Conservation (phyloP, 2,888 invertebrate genomes). For the Eupithecia subfuscata region DNA sequence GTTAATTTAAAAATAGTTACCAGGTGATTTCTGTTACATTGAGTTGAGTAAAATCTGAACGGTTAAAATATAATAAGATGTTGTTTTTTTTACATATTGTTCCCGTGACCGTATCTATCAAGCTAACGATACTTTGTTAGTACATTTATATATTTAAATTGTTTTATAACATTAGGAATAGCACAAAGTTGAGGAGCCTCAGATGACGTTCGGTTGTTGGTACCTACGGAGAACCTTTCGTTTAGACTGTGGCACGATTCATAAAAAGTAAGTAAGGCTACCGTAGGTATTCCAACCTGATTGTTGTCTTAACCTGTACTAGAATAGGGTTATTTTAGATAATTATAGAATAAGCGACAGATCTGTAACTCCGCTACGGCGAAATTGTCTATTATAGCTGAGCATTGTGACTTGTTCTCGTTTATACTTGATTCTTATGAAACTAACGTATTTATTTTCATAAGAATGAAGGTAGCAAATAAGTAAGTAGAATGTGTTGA, state of each 20-base stretch:
- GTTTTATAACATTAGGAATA: constrained; percentile 67
- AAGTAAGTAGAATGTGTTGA: neutral
- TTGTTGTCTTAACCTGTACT: constrained; percentile 46
- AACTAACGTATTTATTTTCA: neutral
- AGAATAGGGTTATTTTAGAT: constrained; percentile 66
- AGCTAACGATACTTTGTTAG: constrained; percentile 43
- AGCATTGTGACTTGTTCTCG: constrained; percentile 66
- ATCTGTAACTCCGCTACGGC: constrained; percentile 78
- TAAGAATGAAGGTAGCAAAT: neutral
- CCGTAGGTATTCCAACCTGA: constrained; percentile 35
- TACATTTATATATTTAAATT: constrained; percentile 51
- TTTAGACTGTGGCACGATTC: constrained; percentile 25
- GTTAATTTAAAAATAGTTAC: constrained; percentile 81
- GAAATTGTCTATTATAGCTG: constrained; percentile 61
- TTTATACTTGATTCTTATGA: constrained; percentile 35
- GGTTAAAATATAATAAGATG: constrained; percentile 72
- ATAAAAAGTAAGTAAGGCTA: constrained; percentile 19
- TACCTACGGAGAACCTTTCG: constrained; percentile 23
- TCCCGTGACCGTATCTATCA: constrained; percentile 62
- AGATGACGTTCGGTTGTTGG: constrained; percentile 52
- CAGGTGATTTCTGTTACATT: constrained; percentile 79
- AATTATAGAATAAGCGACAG: constrained; percentile 74
- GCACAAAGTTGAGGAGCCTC: constrained; percentile 66
- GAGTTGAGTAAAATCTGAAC: constrained; percentile 79
- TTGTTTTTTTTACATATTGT: constrained; percentile 77